Percentiles rank a stretch among this genome's conserved stretches.
phyloP scores from a whole-genome alignment of 2,888 invertebrate species.

The Tenthredo scrophulariae region DNA sequence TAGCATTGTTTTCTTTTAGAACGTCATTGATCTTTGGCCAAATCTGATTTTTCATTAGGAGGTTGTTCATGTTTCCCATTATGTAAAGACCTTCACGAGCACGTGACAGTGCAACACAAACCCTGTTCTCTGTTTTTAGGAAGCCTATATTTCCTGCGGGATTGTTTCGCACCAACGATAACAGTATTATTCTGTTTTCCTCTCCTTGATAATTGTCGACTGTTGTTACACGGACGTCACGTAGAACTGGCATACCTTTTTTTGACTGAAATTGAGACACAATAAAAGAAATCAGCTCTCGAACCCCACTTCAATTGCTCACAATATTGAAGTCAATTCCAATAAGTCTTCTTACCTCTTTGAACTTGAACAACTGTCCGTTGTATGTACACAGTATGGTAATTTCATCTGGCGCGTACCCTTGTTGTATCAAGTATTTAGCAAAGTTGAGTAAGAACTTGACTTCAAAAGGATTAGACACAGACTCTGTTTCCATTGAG shows the following conservation, averaged over 20 bases:
- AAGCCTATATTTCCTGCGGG: slow-evolving; percentile 75
- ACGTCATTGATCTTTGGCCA: slow-evolving; percentile 82
- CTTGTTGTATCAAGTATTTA: slow-evolving; percentile 82
- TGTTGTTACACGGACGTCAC: slow-evolving; percentile 74
- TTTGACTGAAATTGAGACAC: slow-evolving; percentile 33
- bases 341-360: slow-evolving; percentile 76
- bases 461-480: slow-evolving; percentile 83
- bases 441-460: slow-evolving; percentile 83
- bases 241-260: slow-evolving; percentile 58
- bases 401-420: slow-evolving; percentile 82
- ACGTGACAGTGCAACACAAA: slow-evolving; percentile 78
- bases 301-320: neutral
- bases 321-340: neutral
- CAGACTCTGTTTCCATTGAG: slow-evolving; percentile 54
- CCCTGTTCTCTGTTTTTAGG: slow-evolving; percentile 75
- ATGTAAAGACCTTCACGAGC: slow-evolving; percentile 83
- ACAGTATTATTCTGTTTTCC: slow-evolving; percentile 78
- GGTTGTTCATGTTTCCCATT: slow-evolving; percentile 85
- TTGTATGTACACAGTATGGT: slow-evolving; percentile 88
- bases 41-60: slow-evolving; percentile 79
- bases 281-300: slow-evolving; percentile 1
- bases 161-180: slow-evolving; percentile 79
- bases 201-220: slow-evolving; percentile 80
- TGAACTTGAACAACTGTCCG: slow-evolving; percentile 84
- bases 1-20: slow-evolving; percentile 79